These are phyloP conservation scores for cattle (Bos taurus) DNA, from an alignment of 2,113 vertebrate genomes.

Conservation along the genomic window ARS-UCD2.0 NC_037328.1:117779001-117779500, in stretches of 20 bases:
- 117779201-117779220: conserved; percentile 42
- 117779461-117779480: conserved; percentile 17
- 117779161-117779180: background rate
- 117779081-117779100: background rate
- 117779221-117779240: conserved; percentile 36
- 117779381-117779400: background rate
- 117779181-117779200: conserved; percentile 32
- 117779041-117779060: background rate
- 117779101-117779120: background rate
- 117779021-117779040: background rate
- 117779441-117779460: conserved; percentile 43
- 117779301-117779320: conserved; percentile 62
- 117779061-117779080: background rate
- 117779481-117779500: background rate
- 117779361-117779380: conserved; percentile 8
- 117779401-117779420: conserved; percentile 25
- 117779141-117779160: background rate
- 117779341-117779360: conserved; percentile 12
- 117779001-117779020: background rate
- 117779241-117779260: conserved; percentile 36
- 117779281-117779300: conserved; percentile 47
- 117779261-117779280: conserved; percentile 39
- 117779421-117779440: conserved; percentile 38
- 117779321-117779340: conserved; percentile 24
- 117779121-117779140: background rate